Base-by-base conservation (phyloP, 2,113 vertebrate species). In the Rhineura floridana region DNA sequence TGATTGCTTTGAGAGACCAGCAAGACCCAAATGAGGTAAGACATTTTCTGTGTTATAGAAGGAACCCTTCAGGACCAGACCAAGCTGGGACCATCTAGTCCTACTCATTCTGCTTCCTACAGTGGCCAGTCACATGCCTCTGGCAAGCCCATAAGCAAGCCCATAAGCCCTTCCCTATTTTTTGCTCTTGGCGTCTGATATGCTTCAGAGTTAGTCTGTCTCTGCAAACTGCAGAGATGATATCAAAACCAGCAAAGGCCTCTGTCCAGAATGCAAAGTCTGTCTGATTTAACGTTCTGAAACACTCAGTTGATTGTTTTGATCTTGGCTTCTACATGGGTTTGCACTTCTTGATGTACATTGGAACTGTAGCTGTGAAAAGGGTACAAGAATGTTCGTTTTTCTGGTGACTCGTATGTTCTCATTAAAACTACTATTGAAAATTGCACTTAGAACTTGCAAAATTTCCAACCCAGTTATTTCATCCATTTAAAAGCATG, bases 1-100 rank as follows among this genome's bases (percentile, higher is more conserved):
- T 96, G 93, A 98, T 98, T 94, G 93, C 94, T 87, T 97, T 97
- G 94, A 97, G 98, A 95, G 97, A 98, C 70, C 96, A 97, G 88
- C 97, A 98, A 96, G 97, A 98, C 63, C 93, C 97, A 84, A 94
- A 96, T 87, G 93, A 99, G 98, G 98, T 99, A 96, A 97, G 89
- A 33, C 75, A 78, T 93, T 94, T 93, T 94, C 48, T 85, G 23
- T 90, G 48, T 70, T 5, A 19, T 65, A 78, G 33, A 13, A 76
- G 63, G 4, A 63, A 9, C 2, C 7, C 28, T 39, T 6, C 11
- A 42, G 9, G 19, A 62, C 33, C 67, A 81, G 11, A 67, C 10
- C 6, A 72, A 62, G 48, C 11, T 69, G 73, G 33, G 19, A 42
- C 8, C 28, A 7, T 65, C 23, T 63, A 78, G 39, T 78, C 28